phyloP scores from a whole-genome alignment of 2,888 invertebrate species.

The Mimachlamys varia region DNA sequence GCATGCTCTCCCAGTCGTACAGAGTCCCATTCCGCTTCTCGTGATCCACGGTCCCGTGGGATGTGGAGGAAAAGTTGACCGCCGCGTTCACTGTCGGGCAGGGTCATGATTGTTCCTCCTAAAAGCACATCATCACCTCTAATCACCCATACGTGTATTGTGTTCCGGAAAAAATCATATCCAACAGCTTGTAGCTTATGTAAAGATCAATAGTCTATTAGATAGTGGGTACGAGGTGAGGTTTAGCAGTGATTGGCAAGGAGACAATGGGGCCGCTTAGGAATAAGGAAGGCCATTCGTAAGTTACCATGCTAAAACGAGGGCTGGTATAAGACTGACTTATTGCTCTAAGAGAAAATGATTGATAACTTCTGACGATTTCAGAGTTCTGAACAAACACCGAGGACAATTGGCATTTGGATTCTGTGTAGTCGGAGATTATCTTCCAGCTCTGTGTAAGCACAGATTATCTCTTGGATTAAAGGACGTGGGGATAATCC shows the following conservation, averaged over 20 bases:
- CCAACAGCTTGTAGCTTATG: not conserved
- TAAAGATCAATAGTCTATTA: slow-evolving; percentile 3
- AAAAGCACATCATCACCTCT: not conserved
- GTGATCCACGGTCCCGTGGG: not conserved
- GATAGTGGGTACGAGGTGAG: not conserved
- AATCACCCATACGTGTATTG: not conserved
- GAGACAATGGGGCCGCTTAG: not conserved
- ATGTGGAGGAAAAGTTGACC: not conserved
- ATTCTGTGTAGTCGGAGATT: not conserved
- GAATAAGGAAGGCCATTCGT: not conserved
- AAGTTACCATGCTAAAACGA: not conserved
- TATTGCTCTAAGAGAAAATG: not conserved
- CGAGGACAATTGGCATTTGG: not conserved
- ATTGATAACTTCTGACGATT: not conserved
- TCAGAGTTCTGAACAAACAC: not conserved
- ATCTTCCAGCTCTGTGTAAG: not conserved
- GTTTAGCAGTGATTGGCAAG: not conserved
- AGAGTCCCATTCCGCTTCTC: not conserved
- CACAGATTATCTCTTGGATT: not conserved
- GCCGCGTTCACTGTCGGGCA: not conserved
- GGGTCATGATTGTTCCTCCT: not conserved
- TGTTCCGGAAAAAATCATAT: not conserved
- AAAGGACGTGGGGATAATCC: not conserved
- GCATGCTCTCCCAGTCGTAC: not conserved
- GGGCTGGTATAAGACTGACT: not conserved